Evolutionary conservation across 2,797 vertebrate genomes (phyloP).

Genomic region (Chelon auratus): DNA sequence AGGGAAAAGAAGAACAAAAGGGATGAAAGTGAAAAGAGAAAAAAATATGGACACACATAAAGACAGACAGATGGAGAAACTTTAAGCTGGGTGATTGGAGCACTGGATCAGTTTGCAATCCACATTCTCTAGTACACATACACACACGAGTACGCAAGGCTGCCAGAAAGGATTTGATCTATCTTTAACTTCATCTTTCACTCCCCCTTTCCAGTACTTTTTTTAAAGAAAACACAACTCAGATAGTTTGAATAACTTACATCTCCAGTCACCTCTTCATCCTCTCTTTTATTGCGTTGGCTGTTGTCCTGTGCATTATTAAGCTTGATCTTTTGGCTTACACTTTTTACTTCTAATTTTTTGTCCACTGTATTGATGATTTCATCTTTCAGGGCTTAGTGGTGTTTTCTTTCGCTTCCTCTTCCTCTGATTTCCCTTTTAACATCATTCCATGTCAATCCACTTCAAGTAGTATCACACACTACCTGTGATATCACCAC

Average conservation of each 20-base stretch:
- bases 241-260: slow-evolving; percentile 7
- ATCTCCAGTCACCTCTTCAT: neutral
- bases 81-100: slow-evolving; percentile 17
- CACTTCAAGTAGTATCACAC: slow-evolving; percentile 6
- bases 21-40: neutral
- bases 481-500: slow-evolving; percentile 33
- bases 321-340: no score
- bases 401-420: slow-evolving; percentile 9
- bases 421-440: slow-evolving; percentile 24
- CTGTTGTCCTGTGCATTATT: neutral
- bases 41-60: slow-evolving; percentile 36
- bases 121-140: slow-evolving; percentile 2
- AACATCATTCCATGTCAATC: slow-evolving; percentile 45
- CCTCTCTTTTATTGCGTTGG: neutral
- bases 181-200: slow-evolving; percentile 6
- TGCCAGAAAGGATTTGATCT: slow-evolving; percentile 14
- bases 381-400: slow-evolving; percentile 10
- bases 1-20: slow-evolving; percentile 15
- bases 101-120: slow-evolving; percentile 6
- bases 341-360: neutral
- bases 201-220: neutral
- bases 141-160: slow-evolving; percentile 1
- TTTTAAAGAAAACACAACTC: slow-evolving; percentile 6
- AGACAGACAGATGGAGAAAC: slow-evolving; percentile 46
- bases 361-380: no score